Evolutionary conservation across 2,888 invertebrate genomes (phyloP).

Genomic region (Cecidostiba fungosa): DNA sequence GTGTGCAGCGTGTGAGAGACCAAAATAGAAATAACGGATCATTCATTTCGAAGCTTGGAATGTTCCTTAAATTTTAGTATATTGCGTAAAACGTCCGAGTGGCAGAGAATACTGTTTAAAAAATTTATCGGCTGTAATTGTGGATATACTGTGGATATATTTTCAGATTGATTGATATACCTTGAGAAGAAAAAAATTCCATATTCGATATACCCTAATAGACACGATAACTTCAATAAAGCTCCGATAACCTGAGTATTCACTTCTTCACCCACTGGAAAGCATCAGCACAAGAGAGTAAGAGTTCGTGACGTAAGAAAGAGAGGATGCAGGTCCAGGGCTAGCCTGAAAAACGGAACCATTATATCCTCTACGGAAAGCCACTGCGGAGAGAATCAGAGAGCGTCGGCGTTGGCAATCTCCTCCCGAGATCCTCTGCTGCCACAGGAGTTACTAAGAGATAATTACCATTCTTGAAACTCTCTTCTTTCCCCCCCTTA

Average conservation of each 20-base stretch:
- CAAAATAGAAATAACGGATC: constrained; percentile 1
- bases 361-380: constrained; percentile 64
- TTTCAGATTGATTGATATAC: not conserved
- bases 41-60: not conserved
- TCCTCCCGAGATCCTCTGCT: constrained; percentile 63
- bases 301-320: constrained; percentile 66
- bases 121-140: not conserved
- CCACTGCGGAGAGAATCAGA: constrained; percentile 37
- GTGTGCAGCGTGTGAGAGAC: not conserved
- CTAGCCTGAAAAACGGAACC: constrained; percentile 66
- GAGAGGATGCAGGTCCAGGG: constrained; percentile 60
- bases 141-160: not conserved
- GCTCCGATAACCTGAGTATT: not conserved
- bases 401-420: constrained; percentile 63
- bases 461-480: constrained; percentile 69
- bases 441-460: constrained; percentile 68
- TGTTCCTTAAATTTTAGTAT: not conserved
- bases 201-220: too few species aligned
- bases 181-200: not conserved
- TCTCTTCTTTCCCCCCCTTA: constrained; percentile 62
- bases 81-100: not conserved
- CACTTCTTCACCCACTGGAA: not conserved
- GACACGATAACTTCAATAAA: too few species aligned
- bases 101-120: not conserved
- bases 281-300: constrained; percentile 3